These are phyloP conservation scores for Micropoecilia bifurca DNA, from an alignment of 2,797 vertebrate genomes.

Conservation along the genomic window DNA sequence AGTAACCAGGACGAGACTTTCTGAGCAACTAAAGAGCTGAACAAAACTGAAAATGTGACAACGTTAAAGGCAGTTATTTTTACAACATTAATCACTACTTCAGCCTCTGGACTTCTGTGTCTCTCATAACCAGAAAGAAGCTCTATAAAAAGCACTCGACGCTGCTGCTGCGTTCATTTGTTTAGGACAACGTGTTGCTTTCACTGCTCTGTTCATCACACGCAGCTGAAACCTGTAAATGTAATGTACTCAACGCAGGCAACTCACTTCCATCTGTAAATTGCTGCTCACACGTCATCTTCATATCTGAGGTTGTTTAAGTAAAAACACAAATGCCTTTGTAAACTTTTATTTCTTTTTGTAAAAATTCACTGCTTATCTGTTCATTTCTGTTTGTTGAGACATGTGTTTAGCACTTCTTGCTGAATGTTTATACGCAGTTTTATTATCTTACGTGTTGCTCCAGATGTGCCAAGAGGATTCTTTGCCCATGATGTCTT, in stretches of 20 bases:
- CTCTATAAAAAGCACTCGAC: conserved; percentile 60
- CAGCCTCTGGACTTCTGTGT: conserved; percentile 50
- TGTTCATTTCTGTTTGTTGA: background rate
- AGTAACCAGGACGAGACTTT: conserved; percentile 25
- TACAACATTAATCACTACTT: conserved; percentile 61
- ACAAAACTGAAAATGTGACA: conserved; percentile 36
- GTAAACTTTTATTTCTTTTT: conserved; percentile 26
- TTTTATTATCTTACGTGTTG: conserved; percentile 50
- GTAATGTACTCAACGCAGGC: conserved; percentile 14
- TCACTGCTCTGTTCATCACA: conserved; percentile 20
- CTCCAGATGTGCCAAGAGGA: conserved; percentile 70
- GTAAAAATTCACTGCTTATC: conserved; percentile 2
- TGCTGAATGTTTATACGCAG: conserved; percentile 47
- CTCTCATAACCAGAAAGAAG: conserved; percentile 48
- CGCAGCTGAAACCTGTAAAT: conserved; percentile 4
- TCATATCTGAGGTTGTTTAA: conserved; percentile 51
- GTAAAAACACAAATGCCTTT: conserved; percentile 59
- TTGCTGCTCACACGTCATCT: conserved; percentile 56
- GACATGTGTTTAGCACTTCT: conserved; percentile 32
- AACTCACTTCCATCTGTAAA: conserved; percentile 32
- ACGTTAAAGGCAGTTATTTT: conserved; percentile 69
- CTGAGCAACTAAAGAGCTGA: conserved; percentile 13
- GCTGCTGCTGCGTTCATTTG: conserved; percentile 32
- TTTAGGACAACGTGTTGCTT: conserved; percentile 22
- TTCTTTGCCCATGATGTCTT: conserved; percentile 70